A percentile compares a stretch with the other conserved stretches of the same genome.
phyloP scores from a whole-genome alignment of 2,113 vertebrate species.

The Petrocephalus microphthalmus region DNA sequence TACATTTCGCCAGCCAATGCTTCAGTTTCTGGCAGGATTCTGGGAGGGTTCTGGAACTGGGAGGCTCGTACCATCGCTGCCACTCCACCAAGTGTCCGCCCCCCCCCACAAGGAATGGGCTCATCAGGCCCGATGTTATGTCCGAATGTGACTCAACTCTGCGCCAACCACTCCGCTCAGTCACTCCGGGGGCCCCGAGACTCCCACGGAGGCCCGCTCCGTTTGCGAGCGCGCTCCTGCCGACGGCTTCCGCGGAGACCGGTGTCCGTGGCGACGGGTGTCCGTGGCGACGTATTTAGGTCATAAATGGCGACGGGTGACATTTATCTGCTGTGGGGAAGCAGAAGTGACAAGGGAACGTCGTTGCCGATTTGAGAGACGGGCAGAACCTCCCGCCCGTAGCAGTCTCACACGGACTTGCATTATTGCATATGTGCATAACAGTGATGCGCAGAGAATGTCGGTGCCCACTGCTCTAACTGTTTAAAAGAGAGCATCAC shows the following conservation, averaged over 20 bases:
- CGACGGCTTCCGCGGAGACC: not conserved
- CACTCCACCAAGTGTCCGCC: not conserved
- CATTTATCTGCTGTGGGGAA: not conserved
- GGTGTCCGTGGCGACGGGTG: not conserved
- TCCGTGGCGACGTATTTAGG: not conserved
- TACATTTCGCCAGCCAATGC: not conserved
- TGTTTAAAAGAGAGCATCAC: not conserved
- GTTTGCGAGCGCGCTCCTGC: not conserved
- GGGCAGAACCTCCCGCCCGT: not conserved
- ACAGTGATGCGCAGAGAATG: not conserved
- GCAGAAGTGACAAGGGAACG: not conserved
- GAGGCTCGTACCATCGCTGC: not conserved
- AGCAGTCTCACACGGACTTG: not conserved
- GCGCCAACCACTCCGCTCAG: not conserved
- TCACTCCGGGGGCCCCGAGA: not conserved
- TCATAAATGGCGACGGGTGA: not conserved
- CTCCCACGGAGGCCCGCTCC: not conserved
- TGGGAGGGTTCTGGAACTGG: not conserved
- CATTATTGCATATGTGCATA: not conserved
- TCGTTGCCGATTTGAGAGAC: not conserved
- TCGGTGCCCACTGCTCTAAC: not conserved
- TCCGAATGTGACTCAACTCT: not conserved
- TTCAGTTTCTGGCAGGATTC: not conserved
- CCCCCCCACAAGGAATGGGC: not conserved
- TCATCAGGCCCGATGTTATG: not conserved